Evolutionary conservation across 1,140 invertebrate species (phyloP).

Genomic region (Platyscapa corneri): DNA sequence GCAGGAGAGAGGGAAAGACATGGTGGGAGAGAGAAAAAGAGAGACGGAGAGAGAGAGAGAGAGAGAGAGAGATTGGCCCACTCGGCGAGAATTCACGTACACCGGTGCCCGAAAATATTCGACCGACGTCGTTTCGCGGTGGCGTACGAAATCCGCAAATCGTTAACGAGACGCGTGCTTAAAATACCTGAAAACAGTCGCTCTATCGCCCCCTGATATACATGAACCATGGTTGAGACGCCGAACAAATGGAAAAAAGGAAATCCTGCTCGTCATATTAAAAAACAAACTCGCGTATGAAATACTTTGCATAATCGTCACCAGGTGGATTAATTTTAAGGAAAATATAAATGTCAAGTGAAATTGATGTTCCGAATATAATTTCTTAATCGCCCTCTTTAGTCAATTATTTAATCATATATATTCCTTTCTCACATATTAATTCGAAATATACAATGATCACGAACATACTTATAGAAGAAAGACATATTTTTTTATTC

Average conservation of each 20-base stretch:
- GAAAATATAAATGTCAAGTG: slow-evolving; percentile 24
- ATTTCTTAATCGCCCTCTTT: neutral
- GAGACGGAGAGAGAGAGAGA: slow-evolving; percentile 8
- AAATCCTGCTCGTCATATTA: neutral
- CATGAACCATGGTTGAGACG: neutral
- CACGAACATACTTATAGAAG: slow-evolving; percentile 63
- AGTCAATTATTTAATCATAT: neutral
- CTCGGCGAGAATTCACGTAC: slow-evolving; percentile 51
- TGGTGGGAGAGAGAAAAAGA: neutral
- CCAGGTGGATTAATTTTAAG: neutral
- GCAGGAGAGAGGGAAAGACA: neutral
- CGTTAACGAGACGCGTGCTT: slow-evolving; percentile 64
- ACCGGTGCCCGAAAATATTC: slow-evolving; percentile 53
- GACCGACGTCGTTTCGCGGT: slow-evolving; percentile 52
- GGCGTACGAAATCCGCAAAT: slow-evolving; percentile 56
- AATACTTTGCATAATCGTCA: neutral
- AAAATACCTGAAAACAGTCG: slow-evolving; percentile 57
- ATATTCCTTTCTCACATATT: slow-evolving; percentile 28
- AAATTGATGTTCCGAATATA: slow-evolving; percentile 35
- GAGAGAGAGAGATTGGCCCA: slow-evolving; percentile 40
- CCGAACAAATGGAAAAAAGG: neutral
- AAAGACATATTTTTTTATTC: slow-evolving; percentile 58
- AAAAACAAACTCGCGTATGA: neutral
- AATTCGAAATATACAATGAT: slow-evolving; percentile 57
- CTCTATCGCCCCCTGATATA: neutral